A percentile compares a stretch with the other conserved stretches of the same genome.
Evolutionary conservation across 2,797 vertebrate species (phyloP).

Genomic region (Phrynocephalus forsythii): DNA sequence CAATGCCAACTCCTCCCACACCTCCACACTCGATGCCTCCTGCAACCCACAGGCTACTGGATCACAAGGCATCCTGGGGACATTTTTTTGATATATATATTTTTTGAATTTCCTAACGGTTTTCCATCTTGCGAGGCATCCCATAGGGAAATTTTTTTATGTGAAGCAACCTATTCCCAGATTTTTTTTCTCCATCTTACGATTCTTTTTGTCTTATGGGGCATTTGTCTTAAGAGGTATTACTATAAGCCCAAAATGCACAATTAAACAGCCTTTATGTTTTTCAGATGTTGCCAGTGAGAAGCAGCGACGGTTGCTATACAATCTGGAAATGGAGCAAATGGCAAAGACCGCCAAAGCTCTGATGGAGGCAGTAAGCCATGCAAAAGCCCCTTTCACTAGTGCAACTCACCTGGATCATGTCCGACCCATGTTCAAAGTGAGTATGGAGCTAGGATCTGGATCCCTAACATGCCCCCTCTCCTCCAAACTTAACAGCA

Average conservation of each 20-base stretch:
- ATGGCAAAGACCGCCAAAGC: conserved; percentile 98
- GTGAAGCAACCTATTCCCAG: no score
- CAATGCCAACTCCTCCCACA: no score
- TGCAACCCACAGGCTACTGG: no score
- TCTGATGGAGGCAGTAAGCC: conserved; percentile 97
- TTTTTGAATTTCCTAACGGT: no score
- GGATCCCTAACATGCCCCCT: neutral
- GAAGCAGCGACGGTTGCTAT: conserved; percentile 93
- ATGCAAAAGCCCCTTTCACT: conserved; percentile 94
- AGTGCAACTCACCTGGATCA: conserved; percentile 97
- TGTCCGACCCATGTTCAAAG: conserved; percentile 97
- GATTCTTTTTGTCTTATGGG: no score
- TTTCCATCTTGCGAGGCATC: no score
- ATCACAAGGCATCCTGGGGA: no score
- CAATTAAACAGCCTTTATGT: conserved; percentile 5
- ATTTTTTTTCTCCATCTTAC: no score
- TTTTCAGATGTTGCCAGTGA: conserved; percentile 88
- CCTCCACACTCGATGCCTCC: no score
- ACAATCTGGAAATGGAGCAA: conserved; percentile 98
- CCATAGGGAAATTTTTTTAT: no score
- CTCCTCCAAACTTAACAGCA: neutral
- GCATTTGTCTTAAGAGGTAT: no score
- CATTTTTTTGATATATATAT: no score
- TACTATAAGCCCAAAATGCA: neutral
- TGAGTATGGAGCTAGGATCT: conserved; percentile 66